Evolutionary conservation across 2,113 vertebrate species (phyloP).

Genomic region (Lagopus leucura): DNA sequence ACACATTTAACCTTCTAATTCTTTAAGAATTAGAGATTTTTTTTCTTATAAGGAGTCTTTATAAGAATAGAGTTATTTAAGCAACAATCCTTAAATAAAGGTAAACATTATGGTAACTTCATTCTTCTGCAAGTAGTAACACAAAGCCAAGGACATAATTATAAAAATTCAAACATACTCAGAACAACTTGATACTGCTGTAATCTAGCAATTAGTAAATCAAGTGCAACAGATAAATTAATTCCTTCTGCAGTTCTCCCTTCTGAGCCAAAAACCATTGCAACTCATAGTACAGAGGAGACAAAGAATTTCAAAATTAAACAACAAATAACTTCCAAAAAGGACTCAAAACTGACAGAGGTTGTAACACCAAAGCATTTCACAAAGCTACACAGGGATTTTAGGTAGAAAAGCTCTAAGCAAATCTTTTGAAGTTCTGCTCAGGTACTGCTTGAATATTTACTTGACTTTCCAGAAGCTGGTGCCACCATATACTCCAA

Average conservation of each 20-base stretch:
- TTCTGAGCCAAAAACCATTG: background rate
- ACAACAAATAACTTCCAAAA: background rate
- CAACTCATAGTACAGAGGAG: background rate
- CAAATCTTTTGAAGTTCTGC: background rate
- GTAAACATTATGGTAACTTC: accelerated
- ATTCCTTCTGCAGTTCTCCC: background rate
- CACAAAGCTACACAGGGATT: background rate
- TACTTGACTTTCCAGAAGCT: constrained; percentile 76
- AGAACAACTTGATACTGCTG: background rate
- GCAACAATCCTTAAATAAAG: background rate
- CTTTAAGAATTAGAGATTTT: background rate
- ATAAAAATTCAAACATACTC: background rate
- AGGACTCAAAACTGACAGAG: background rate
- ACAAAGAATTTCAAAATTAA: background rate
- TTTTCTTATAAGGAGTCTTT: background rate
- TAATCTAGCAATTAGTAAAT: background rate
- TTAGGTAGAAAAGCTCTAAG: background rate
- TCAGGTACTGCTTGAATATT: background rate
- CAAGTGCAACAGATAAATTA: background rate
- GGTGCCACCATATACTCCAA: constrained; percentile 56
- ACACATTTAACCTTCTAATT: background rate
- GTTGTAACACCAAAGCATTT: background rate
- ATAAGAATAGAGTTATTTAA: background rate
- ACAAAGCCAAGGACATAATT: background rate
- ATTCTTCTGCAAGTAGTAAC: background rate